Evolutionary conservation across 2,113 vertebrate species (phyloP).

Genomic region (Hydrochoerus hydrochaeris): DNA sequence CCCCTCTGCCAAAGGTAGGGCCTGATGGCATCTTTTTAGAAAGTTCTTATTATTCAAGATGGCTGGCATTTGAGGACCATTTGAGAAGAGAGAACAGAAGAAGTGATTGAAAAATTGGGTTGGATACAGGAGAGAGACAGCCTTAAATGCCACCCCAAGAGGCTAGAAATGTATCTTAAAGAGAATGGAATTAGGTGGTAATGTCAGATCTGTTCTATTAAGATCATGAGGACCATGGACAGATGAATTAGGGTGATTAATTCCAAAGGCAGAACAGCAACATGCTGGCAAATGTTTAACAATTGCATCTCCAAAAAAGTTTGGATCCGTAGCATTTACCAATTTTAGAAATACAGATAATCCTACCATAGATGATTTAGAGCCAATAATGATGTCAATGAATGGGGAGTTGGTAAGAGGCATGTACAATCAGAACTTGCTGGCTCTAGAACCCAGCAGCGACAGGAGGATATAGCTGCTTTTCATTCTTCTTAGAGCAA

Average conservation of each 20-base stretch:
- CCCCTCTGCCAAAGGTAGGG: not conserved
- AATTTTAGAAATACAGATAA: not conserved
- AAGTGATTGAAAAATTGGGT: not conserved
- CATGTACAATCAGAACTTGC: not conserved
- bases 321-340: not conserved
- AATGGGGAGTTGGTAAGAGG: not conserved
- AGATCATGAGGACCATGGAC: not conserved
- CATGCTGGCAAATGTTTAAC: not conserved
- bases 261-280: not conserved
- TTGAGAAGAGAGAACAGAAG: no score
- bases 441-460: rapidly evolving
- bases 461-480: not conserved
- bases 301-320: not conserved
- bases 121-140: not conserved
- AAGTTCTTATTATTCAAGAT: not conserved
- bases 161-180: not conserved
- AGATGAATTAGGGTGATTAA: not conserved
- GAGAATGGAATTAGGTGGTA: not conserved
- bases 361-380: not conserved
- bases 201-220: not conserved
- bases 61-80: not conserved
- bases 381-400: not conserved
- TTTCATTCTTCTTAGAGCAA: not conserved
- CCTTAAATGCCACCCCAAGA: not conserved
- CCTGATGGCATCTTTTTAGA: not conserved